Percentiles rank a stretch among this genome's conserved stretches.
Conservation (phyloP, 2,113 vertebrate species). For the Thymallus thymallus region DNA sequence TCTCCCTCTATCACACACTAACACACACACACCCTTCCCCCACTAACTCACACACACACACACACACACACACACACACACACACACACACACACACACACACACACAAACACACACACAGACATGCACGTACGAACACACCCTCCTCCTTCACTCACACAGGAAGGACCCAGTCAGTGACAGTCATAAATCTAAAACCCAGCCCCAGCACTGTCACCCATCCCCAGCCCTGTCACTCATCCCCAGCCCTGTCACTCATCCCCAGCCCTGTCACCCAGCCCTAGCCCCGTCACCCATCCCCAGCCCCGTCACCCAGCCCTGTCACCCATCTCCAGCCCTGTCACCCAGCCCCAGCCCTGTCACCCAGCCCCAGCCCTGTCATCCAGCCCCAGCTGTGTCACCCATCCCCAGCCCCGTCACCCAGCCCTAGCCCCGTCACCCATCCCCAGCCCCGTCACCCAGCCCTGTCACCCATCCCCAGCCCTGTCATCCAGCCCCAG, state of each 20-base stretch:
- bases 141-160: not conserved
- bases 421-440: conserved; percentile 48
- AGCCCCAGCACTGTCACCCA: conserved; percentile 5
- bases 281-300: conserved; percentile 7
- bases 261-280: too few relatives aligned
- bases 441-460: not conserved
- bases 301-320: not conserved
- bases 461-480: not conserved
- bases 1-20: too few relatives aligned
- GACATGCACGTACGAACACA: not conserved
- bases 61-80: not conserved
- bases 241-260: too few relatives aligned
- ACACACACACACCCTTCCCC: not conserved
- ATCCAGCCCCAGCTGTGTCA: too few relatives aligned
- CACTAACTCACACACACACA: conserved; percentile 45
- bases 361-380: not conserved
- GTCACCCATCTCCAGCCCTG: not conserved
- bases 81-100: too few relatives aligned
- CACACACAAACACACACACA: too few relatives aligned
- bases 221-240: not conserved
- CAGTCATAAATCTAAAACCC: too few relatives aligned
- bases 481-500: conserved; percentile 9
- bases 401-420: conserved; percentile 1
- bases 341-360: conserved; percentile 7
- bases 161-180: not conserved